Conservation (phyloP, 1,140 invertebrate genomes). For the Hyposmocoma kahamanoa region DNA sequence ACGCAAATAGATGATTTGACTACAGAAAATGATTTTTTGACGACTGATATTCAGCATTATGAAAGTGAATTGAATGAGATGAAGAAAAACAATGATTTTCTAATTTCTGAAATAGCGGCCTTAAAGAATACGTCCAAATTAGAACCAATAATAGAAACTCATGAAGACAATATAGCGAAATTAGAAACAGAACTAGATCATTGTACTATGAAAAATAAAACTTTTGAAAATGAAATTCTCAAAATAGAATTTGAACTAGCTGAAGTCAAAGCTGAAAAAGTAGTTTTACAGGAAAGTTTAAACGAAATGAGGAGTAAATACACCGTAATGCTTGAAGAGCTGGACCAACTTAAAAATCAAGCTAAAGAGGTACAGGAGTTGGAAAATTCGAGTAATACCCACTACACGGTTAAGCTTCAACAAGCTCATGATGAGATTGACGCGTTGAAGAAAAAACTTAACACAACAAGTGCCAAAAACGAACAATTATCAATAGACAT, state of each 20-base stretch:
- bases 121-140: slow-evolving; percentile 76
- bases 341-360: slow-evolving; percentile 50
- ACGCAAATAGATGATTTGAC: slow-evolving; percentile 64
- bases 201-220: slow-evolving; percentile 65
- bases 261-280: slow-evolving; percentile 61
- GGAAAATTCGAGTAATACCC: slow-evolving; percentile 31
- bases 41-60: slow-evolving; percentile 75
- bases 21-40: slow-evolving; percentile 74
- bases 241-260: slow-evolving; percentile 55
- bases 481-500: slow-evolving; percentile 64
- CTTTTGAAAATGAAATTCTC: slow-evolving; percentile 67
- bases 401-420: slow-evolving; percentile 49
- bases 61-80: slow-evolving; percentile 78
- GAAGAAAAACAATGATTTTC: slow-evolving; percentile 79
- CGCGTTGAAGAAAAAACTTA: slow-evolving; percentile 51
- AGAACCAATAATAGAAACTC: slow-evolving; percentile 79
- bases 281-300: slow-evolving; percentile 50
- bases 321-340: slow-evolving; percentile 63
- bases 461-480: slow-evolving; percentile 46
- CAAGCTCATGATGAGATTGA: slow-evolving; percentile 48
- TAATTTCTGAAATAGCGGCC: slow-evolving; percentile 76
- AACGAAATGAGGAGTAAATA: slow-evolving; percentile 63
- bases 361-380: slow-evolving; percentile 48
- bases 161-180: slow-evolving; percentile 77
- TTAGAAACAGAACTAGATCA: slow-evolving; percentile 77